Conservation (phyloP, 2,888 invertebrate genomes). For the Tryphoninae sp. region DNA sequence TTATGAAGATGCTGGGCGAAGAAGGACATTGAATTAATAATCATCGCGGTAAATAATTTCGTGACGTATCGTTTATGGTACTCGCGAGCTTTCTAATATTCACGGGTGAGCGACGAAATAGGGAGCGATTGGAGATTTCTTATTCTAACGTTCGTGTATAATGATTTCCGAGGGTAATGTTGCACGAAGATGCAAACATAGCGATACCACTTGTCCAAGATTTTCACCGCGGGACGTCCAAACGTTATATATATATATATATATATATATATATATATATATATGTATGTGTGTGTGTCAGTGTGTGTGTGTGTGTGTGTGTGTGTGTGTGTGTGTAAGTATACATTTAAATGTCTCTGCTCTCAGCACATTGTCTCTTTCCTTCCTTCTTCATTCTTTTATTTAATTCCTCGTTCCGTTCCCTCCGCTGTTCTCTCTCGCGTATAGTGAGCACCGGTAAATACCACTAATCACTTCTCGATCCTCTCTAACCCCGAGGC, state of each 20-base stretch:
- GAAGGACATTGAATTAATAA: slow-evolving; percentile 73
- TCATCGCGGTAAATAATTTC: slow-evolving; percentile 69
- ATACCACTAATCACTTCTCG: slow-evolving; percentile 76
- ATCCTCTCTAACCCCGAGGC: slow-evolving; percentile 73
- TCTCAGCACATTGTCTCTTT: slow-evolving; percentile 11
- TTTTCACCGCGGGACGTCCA: slow-evolving; percentile 68
- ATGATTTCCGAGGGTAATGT: slow-evolving; percentile 64
- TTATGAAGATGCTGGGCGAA: slow-evolving; percentile 62
- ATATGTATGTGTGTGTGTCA: not conserved
- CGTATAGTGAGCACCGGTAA: slow-evolving; percentile 70
- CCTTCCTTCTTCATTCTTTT: slow-evolving; percentile 24
- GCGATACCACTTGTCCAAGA: slow-evolving; percentile 3
- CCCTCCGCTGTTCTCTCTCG: slow-evolving; percentile 22
- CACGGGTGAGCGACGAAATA: slow-evolving; percentile 64
- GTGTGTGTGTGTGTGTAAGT: too few species aligned
- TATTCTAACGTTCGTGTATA: slow-evolving; percentile 16
- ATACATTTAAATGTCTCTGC: slow-evolving; percentile 11
- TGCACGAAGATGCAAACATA: slow-evolving; percentile 57
- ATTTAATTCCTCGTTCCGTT: not conserved
- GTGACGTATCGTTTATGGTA: slow-evolving; percentile 18
- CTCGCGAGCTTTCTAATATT: slow-evolving; percentile 22
- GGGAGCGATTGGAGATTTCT: slow-evolving; percentile 68
- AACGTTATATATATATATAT: slow-evolving; percentile 59
- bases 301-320: too few species aligned
- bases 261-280: slow-evolving; percentile 62